These are phyloP conservation scores for Macroglossus sobrinus DNA, from an alignment of 2,113 vertebrate species.

Conservation along the genomic window DNA sequence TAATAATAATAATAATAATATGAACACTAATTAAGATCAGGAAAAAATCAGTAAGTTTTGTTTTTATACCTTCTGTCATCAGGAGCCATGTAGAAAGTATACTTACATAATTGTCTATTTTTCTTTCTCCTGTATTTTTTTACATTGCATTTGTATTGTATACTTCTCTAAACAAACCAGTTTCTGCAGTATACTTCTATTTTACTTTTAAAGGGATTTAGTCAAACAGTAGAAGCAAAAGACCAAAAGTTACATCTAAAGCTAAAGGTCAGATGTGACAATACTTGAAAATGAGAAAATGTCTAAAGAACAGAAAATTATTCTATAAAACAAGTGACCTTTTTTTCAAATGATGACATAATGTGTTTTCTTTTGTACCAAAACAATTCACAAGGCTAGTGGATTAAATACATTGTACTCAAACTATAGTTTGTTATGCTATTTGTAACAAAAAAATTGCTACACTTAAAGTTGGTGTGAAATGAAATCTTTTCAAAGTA, in stretches of 20 bases:
- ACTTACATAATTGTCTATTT: background rate
- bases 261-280: constrained; percentile 50
- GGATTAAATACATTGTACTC: constrained; percentile 18
- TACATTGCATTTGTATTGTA: background rate
- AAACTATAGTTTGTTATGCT: background rate
- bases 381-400: background rate
- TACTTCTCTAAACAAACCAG: background rate
- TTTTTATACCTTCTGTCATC: background rate
- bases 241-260: constrained; percentile 13
- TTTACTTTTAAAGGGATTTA: constrained; percentile 58
- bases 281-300: constrained; percentile 49
- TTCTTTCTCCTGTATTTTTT: background rate
- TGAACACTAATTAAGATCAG: background rate
- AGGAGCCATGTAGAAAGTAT: background rate
- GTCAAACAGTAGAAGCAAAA: constrained; percentile 44
- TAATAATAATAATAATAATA: too few species aligned
- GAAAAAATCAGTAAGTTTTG: background rate
- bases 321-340: constrained; percentile 47
- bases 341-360: constrained; percentile 41
- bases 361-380: constrained; percentile 35
- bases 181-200: background rate
- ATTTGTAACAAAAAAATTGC: background rate
- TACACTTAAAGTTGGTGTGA: background rate
- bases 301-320: constrained; percentile 46
- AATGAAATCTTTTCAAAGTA: background rate